Conservation (phyloP, 2,113 vertebrate genomes). For the Setophaga kirtlandii region DNA sequence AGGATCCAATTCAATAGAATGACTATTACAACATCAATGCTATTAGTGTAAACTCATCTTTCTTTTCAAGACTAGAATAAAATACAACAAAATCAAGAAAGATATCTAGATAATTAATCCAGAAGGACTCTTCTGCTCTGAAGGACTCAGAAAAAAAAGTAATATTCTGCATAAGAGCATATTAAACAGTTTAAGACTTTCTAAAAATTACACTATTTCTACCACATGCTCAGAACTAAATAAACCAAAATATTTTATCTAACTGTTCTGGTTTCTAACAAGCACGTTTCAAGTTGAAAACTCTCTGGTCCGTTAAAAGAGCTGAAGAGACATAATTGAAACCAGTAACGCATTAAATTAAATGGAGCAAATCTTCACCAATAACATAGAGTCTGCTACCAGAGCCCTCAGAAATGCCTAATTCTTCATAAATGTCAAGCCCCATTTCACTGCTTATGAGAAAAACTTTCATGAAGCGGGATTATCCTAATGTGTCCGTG, state of each 20-base stretch:
- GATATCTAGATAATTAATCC: neutral
- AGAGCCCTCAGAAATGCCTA: neutral
- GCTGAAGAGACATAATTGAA: neutral
- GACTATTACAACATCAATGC: neutral
- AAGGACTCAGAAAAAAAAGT: neutral
- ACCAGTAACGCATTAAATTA: neutral
- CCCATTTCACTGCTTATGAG: neutral
- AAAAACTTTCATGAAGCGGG: neutral
- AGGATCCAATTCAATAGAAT: neutral
- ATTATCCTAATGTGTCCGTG: rapidly evolving
- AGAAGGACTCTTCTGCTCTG: neutral
- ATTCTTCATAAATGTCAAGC: neutral
- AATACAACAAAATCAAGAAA: neutral
- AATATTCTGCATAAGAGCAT: neutral
- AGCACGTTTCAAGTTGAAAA: neutral
- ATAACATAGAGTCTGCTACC: neutral
- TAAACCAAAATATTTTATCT: neutral
- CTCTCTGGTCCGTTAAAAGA: neutral
- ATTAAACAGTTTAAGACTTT: neutral
- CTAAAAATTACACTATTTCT: neutral
- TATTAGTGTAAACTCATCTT: neutral
- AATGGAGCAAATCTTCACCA: neutral
- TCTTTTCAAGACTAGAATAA: neutral
- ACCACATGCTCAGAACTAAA: neutral
- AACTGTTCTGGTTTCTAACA: neutral